A percentile compares a stretch with the other conserved stretches of the same genome.
phyloP scores from a whole-genome alignment of 2,113 vertebrate genomes.

The Mohoua ochrocephala region DNA sequence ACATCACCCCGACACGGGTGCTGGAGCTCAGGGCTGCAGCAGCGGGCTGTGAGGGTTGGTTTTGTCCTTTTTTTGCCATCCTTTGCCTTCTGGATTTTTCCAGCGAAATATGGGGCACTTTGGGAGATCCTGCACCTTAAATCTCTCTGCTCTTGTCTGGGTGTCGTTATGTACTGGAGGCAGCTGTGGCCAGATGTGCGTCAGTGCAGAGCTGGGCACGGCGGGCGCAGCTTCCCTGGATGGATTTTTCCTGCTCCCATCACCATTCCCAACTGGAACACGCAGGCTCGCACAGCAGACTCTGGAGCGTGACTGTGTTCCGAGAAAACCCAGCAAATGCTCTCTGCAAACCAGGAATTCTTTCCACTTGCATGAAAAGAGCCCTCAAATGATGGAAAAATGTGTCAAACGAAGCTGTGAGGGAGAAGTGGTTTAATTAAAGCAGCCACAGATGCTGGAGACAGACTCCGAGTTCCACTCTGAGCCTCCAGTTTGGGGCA shows the following conservation, averaged over 20 bases:
- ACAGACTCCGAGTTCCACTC: background rate
- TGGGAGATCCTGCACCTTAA: background rate
- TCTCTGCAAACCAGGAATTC: background rate
- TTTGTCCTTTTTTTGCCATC: too few relatives aligned
- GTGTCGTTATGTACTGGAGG: fast-evolving
- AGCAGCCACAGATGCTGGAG: background rate
- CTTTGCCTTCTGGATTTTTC: background rate
- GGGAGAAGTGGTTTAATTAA: background rate
- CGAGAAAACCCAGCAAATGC: background rate
- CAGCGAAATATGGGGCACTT: fast-evolving
- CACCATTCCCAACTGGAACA: background rate
- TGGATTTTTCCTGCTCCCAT: background rate
- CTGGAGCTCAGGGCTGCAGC: fast-evolving
- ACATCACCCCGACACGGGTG: fast-evolving
- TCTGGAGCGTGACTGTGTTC: background rate
- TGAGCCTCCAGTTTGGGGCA: background rate
- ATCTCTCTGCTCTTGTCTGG: background rate
- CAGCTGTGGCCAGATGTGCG: background rate
- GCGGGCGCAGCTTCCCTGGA: background rate
- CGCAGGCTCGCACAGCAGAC: background rate
- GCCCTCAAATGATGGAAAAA: background rate
- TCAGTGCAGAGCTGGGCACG: background rate
- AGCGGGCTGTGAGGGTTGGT: fast-evolving
- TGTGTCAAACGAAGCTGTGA: background rate
- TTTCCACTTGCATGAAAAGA: constrained; percentile 36